phyloP scores from a whole-genome alignment of 2,888 invertebrate species.

The Scrobipalpa costella region DNA sequence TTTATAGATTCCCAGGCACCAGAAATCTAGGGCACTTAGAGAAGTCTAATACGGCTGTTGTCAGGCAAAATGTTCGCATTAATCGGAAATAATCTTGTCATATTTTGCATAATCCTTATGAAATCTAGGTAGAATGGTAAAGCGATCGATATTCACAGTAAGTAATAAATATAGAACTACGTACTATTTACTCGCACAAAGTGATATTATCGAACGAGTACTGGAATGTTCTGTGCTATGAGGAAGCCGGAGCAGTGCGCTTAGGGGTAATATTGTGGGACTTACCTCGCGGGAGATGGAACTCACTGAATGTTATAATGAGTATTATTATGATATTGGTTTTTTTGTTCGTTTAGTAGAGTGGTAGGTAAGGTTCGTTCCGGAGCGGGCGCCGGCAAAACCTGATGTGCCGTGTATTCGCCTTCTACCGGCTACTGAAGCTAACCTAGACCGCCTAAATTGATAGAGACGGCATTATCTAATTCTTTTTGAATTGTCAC shows the following conservation, averaged over 20 bases:
- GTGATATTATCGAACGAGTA: slow-evolving; percentile 47
- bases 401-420: slow-evolving; percentile 70
- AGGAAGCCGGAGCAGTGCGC: slow-evolving; percentile 59
- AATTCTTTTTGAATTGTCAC: slow-evolving; percentile 5
- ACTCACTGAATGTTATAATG: slow-evolving; percentile 37
- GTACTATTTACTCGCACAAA: slow-evolving; percentile 45
- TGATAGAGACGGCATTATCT: slow-evolving; percentile 51
- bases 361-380: slow-evolving; percentile 54
- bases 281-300: slow-evolving; percentile 47
- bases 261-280: slow-evolving; percentile 36
- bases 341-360: slow-evolving; percentile 28
- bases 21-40: slow-evolving; percentile 14
- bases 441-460: slow-evolving; percentile 51
- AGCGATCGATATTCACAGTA: slow-evolving; percentile 57
- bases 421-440: slow-evolving; percentile 69
- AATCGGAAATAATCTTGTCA: too few species aligned
- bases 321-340: slow-evolving; percentile 3
- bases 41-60: not conserved
- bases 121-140: slow-evolving; percentile 36
- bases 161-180: slow-evolving; percentile 42
- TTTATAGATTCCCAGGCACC: slow-evolving; percentile 20
- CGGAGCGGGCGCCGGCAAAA: slow-evolving; percentile 67
- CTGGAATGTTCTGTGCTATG: slow-evolving; percentile 58
- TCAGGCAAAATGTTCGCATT: not conserved
- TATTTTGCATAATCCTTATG: slow-evolving; percentile 34